A percentile compares a stretch with the other conserved stretches of the same genome.
Conservation (phyloP, 37 sponge, comb jelly and placozoan species). For the Spongia lamella region DNA sequence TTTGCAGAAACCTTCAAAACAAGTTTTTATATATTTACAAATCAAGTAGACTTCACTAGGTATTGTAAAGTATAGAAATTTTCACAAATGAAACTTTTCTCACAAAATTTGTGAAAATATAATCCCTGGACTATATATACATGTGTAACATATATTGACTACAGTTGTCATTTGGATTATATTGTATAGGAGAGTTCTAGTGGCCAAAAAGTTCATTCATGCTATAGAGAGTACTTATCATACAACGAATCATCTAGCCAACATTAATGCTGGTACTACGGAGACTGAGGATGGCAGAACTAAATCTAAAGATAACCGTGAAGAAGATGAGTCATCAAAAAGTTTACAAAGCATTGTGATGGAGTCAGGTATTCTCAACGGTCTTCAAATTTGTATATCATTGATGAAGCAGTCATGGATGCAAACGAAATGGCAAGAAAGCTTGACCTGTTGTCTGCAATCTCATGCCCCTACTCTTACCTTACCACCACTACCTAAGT, state of each 20-base stretch:
- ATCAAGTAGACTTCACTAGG: no score
- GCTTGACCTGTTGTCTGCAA: constrained; percentile 11
- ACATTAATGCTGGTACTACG: constrained; percentile 10
- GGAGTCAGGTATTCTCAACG: constrained; percentile 81
- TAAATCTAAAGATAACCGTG: background rate
- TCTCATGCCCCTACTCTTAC: background rate
- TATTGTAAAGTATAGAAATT: no score
- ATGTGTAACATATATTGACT: no score
- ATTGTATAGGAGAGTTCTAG: no score
- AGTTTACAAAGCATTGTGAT: constrained; percentile 46
- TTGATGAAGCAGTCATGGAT: constrained; percentile 83
- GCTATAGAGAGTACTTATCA: constrained; percentile 1
- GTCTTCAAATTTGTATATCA: constrained; percentile 77
- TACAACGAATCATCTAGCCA: constrained; percentile 7
- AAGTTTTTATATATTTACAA: no score
- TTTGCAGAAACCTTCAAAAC: no score
- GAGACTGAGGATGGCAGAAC: constrained; percentile 17
- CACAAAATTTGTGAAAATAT: no score
- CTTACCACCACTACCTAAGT: constrained; percentile 3
- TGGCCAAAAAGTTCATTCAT: constrained; percentile 1
- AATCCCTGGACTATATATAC: no score
- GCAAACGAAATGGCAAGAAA: constrained; percentile 50
- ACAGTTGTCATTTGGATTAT: no score
- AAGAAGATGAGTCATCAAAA: constrained; percentile 1
- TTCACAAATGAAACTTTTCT: no score